Evolutionary conservation across 2,888 invertebrate genomes (phyloP), one percentile per base, ranked within the genome.

Genomic region (Acanthosepion pharaonis): DNA sequence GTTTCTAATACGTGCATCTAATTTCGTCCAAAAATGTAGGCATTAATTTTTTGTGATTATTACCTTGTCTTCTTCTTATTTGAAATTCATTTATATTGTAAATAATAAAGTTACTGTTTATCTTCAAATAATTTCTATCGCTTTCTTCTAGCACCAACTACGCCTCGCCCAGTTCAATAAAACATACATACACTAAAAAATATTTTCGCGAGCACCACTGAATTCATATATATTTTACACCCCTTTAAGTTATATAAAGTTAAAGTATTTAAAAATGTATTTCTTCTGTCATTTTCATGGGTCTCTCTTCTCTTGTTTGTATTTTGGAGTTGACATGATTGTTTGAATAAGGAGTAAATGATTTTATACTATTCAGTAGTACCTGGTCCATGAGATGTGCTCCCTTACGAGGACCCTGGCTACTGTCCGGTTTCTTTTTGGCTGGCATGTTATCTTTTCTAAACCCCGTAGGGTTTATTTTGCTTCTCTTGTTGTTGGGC

Each of bases 301-400:
- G 9, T 28, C n/a, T 11, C 18, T 78, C n/a, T 78, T 78, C n/a
- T n/a, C 5, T 23, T 59, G 23, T n/a, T 78, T 33, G n/a, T 78
- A 33, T 8, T 78, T n/a, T 78, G 11, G n/a, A 15, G 11, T 25
- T 64, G 64, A 64, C 64, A 64, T 64, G 28, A 64, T 23, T 64
- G 9, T 78, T 78, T 8, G 20, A 33, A n/a, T n/a, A n/a, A 78
- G 15, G 0, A 59, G 59, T 20, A 59, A 59, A n/a, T 78, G 78
- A 78, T 78, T 78, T 78, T n/a, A 78, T 28, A 28, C 5, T n/a
- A 78, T n/a, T 78, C 33, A 15, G 20, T 15, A 93, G 28, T 94
- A 96, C 96, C 96, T 96, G 96, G 94, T 96, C 96, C 96, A 96
- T 96, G n/a, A 96, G 95, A 4, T 95, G 96, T 28, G 96, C 96